Evolutionary conservation across 1,140 invertebrate species (phyloP).

Genomic region (Panonychus citri): DNA sequence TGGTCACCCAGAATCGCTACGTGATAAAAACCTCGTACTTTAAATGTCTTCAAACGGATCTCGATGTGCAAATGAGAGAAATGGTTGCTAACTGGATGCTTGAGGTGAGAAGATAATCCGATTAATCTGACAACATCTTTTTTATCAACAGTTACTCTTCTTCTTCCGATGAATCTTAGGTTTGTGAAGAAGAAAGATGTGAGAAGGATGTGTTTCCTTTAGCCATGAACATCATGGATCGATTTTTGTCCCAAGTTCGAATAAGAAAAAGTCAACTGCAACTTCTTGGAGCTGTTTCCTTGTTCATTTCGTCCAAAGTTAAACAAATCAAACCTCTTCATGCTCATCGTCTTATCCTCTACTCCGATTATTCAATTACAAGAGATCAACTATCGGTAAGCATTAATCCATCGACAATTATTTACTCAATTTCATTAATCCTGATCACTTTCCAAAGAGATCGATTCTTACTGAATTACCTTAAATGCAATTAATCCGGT

Average conservation of each 20-base stretch:
- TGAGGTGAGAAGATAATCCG: constrained; percentile 8
- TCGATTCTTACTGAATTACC: too few species aligned
- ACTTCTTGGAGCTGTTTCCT: constrained; percentile 39
- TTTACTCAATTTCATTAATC: too few species aligned
- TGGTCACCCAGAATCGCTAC: constrained; percentile 52
- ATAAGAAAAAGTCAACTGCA: constrained; percentile 44
- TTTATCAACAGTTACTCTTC: background rate
- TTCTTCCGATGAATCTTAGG: constrained; percentile 20
- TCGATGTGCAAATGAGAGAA: constrained; percentile 65
- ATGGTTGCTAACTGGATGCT: constrained; percentile 78
- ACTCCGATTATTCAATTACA: constrained; percentile 44
- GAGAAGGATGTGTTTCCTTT: constrained; percentile 49
- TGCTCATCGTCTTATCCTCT: constrained; percentile 40
- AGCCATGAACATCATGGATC: constrained; percentile 46
- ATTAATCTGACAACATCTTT: background rate
- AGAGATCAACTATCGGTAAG: constrained; percentile 42
- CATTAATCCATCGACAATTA: constrained; percentile 5
- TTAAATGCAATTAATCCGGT: too few species aligned
- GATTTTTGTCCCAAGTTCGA: constrained; percentile 37
- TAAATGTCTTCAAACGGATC: constrained; percentile 55
- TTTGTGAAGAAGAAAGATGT: constrained; percentile 48
- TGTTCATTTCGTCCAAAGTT: constrained; percentile 47
- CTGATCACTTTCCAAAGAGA: too few species aligned
- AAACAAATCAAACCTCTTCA: constrained; percentile 39
- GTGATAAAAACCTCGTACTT: constrained; percentile 48